Base-by-base conservation (phyloP, 2,113 vertebrate species). In the Oncorhynchus kisutch region DNA sequence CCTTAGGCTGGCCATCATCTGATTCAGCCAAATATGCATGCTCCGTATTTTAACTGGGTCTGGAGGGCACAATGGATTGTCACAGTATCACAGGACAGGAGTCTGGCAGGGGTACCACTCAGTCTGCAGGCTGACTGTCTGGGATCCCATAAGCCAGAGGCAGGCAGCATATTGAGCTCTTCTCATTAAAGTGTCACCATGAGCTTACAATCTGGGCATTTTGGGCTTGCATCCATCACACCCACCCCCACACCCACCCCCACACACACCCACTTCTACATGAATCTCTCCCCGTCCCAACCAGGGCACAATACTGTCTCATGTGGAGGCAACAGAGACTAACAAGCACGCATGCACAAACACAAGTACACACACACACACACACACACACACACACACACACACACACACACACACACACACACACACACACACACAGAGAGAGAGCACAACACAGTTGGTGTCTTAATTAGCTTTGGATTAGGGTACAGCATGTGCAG, bases 101-200 rank as follows among this genome's bases (percentile, higher is more conserved):
- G 16, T 18, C 14, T 54, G 51, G 51, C 51, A 54, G 51, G 51
- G 16, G 51, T 54, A 54, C 12, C 51, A 54, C 13, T 18, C 51
- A 54, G 12, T 54, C 51, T 54, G 5, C 51, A 54, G 51, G 51
- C 14, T 54, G 51, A 16, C 3, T 54, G 14, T 4, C 51, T 18
- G 51, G 51, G 16, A 54, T 54, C 51, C 51, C 51, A 54, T 54
- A 54, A 54, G 51, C 51, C 16, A 57, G 67, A 77, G 65, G 59
- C 77, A 77, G 68, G 80, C 77, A 76, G 81, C 87, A 88, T 91
- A 87, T 89, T 89, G 88, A 83, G 83, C 78, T 82, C 59, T 18
- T 4, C 81, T 87, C 87, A 87, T 88, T 88, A 88, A 84, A 76
- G 75, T 81, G 79, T 86, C 84, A 88, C 84, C 80, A 85, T 73